Conservation (phyloP, 2,113 vertebrate species). For the Cinclus mexicanus region DNA sequence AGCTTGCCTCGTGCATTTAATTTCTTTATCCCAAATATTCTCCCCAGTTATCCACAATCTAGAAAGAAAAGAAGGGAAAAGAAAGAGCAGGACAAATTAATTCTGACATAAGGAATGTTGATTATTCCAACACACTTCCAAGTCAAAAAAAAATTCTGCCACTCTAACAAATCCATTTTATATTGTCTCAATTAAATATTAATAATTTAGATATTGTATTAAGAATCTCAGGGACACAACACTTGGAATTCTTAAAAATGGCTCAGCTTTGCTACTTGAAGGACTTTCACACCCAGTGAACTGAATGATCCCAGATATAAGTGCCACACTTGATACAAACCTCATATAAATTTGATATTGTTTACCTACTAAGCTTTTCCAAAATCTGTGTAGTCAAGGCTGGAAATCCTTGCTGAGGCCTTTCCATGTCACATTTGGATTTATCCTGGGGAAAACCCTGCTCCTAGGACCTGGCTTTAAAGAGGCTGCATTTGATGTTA, state of each 20-base stretch:
- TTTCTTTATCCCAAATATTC: background rate
- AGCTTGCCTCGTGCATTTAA: accelerated
- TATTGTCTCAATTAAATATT: background rate
- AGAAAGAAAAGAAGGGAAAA: background rate
- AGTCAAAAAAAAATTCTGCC: background rate
- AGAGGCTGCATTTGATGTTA: background rate
- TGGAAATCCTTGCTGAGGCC: background rate
- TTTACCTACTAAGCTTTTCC: background rate
- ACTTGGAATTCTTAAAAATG: background rate
- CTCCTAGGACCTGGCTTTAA: background rate
- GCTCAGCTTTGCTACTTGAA: background rate
- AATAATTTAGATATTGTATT: background rate
- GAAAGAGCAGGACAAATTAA: background rate
- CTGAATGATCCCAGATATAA: background rate
- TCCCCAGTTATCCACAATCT: background rate
- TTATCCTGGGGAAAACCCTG: background rate
- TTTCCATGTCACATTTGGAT: background rate
- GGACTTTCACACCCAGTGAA: background rate
- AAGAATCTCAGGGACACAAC: background rate
- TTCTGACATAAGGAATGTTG: background rate
- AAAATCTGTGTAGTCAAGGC: background rate
- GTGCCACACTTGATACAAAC: background rate
- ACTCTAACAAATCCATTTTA: background rate
- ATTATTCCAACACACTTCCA: background rate
- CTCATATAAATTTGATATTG: background rate